Evolutionary conservation across 37 sponge, comb jelly and placozoan genomes (phyloP), one percentile per base, ranked within the genome.

Genomic region (Aphrocallistes beatrix): DNA sequence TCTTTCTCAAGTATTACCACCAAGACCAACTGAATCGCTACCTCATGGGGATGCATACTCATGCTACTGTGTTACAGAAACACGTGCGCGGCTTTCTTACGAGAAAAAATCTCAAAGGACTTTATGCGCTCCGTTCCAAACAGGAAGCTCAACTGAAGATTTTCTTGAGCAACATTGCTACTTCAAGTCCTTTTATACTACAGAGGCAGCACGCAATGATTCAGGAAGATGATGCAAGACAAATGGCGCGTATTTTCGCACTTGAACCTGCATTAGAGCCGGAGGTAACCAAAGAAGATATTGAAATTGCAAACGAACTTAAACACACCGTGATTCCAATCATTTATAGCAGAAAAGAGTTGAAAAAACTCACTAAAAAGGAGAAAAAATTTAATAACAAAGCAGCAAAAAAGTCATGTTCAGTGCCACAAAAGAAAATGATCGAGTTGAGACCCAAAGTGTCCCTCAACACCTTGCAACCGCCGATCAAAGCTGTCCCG

Each of bases 1-100:
- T 93, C 30, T 91, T 93, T 81, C 86, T 93, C 37, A 86, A 89
- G 23, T 93, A 91, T 87, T 93, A 50, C 39, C 94, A 93, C 30
- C 85, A 93, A 83, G 90, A 91, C 39, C 85, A 82, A 37, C 90
- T 93, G 21, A 85, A 91, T 45, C 82, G 47, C 9, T 8, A 84
- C n/a, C 38, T 93, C 37, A 83, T 82, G 23, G 86, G 84, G 37
- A 83, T 89, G 90, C 84, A 93, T 8, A 60, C 85, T 39, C 87
- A 86, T 36, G 91, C 94, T 23, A 39, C 39, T 23, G 50, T 87
- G 1, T 82, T 93, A 37, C 94, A 93, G 91, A 90, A 86, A 69
- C 38, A 89, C 0, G 88, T 38, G 30, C 40, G 91, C 36, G 93
- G 93, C 1, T 87, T 87, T 40, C 23, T 21, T 0, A 36, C 89